A percentile compares a stretch with the other conserved stretches of the same genome.
Evolutionary conservation across 2,113 vertebrate species (phyloP).

Genomic region (Aspidoscelis tigris): DNA sequence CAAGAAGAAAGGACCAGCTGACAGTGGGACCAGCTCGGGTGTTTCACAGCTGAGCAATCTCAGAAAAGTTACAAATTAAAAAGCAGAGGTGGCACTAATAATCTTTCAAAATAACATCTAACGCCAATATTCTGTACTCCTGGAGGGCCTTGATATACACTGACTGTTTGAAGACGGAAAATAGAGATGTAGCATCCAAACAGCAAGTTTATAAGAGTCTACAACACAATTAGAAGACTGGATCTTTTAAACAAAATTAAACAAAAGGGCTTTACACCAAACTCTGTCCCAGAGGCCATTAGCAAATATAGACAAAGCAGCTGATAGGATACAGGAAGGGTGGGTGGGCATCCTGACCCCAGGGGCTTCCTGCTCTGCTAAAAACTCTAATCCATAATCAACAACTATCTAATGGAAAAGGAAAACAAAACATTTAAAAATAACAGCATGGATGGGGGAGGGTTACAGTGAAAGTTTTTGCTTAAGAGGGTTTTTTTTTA

Average conservation of each 20-base stretch:
- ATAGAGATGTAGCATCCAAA: neutral
- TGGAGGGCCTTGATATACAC: neutral
- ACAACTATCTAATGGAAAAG: conserved; percentile 18
- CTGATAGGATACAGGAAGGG: conserved; percentile 14
- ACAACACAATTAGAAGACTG: neutral
- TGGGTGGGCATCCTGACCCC: conserved; percentile 29
- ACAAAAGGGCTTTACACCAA: neutral
- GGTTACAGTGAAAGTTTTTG: neutral
- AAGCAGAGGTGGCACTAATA: neutral
- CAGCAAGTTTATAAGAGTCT: neutral
- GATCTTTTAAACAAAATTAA: neutral
- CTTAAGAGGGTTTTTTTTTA: neutral
- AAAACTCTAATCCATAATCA: conserved; percentile 14
- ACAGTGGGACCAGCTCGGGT: no score
- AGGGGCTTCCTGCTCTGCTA: conserved; percentile 22
- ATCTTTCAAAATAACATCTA: neutral
- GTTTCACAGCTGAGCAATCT: no score
- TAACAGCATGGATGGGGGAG: neutral
- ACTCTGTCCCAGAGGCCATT: neutral
- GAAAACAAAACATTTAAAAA: conserved; percentile 7
- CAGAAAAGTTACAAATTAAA: no score
- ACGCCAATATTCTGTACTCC: no score
- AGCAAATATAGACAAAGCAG: conserved; percentile 12
- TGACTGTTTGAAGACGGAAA: neutral
- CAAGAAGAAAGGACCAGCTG: no score